Percentiles rank a stretch among this genome's conserved stretches.
Evolutionary conservation across 2,113 vertebrate genomes (phyloP).

Genomic region (Glaucomys volans): DNA sequence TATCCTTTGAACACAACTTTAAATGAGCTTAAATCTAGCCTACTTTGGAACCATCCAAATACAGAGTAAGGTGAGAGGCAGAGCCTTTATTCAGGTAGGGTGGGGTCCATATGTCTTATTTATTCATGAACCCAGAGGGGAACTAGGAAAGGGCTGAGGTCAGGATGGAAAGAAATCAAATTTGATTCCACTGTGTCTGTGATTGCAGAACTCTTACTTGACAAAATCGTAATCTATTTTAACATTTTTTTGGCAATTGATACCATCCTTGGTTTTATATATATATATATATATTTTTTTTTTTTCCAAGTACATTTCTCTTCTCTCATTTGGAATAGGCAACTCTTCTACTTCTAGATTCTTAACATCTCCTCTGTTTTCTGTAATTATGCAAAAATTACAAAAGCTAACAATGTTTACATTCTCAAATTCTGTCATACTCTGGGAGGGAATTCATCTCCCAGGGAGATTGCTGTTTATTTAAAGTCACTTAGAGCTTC

Average conservation of each 20-base stretch:
- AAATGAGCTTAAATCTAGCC: too few species aligned
- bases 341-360: constrained; percentile 20
- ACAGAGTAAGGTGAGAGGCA: too few species aligned
- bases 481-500: constrained; percentile 31
- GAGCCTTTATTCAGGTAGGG: too few species aligned
- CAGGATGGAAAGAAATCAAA: background rate
- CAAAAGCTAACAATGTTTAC: constrained; percentile 50
- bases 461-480: constrained; percentile 47
- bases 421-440: constrained; percentile 53
- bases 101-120: background rate
- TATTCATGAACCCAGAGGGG: background rate
- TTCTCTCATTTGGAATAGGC: constrained; percentile 26
- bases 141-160: background rate
- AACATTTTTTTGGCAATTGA: constrained; percentile 4
- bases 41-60: too few species aligned
- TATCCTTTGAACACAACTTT: too few species aligned
- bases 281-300: background rate
- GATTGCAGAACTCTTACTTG: constrained; percentile 33
- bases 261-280: background rate
- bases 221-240: constrained; percentile 23
- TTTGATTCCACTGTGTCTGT: background rate
- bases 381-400: constrained; percentile 59
- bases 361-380: constrained; percentile 37
- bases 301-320: background rate
- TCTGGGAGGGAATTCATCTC: constrained; percentile 47